phyloP scores from a whole-genome alignment of 1,140 invertebrate genomes.

The Drosophila chauvacae region DNA sequence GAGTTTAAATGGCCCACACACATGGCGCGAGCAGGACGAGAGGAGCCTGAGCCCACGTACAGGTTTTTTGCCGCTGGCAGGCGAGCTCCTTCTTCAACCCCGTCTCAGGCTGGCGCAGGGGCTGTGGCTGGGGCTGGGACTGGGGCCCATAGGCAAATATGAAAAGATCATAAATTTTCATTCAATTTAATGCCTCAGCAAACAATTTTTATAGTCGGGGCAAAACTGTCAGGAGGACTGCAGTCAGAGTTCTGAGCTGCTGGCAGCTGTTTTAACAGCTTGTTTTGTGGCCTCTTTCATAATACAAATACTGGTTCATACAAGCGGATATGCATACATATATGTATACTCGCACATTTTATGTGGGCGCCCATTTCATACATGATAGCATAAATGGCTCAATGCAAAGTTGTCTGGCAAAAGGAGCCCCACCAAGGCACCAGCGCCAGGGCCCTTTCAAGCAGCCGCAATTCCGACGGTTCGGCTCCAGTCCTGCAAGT shows the following conservation, averaged over 20 bases:
- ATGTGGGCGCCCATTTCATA: constrained; percentile 63
- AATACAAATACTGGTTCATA: constrained; percentile 50
- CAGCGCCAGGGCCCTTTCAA: constrained; percentile 25
- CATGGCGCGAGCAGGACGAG: constrained; percentile 10
- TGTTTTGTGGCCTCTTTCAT: constrained; percentile 65
- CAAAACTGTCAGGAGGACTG: constrained; percentile 64
- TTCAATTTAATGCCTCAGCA: constrained; percentile 84
- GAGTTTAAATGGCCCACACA: constrained; percentile 44
- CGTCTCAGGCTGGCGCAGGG: constrained; percentile 1
- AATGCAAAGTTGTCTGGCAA: constrained; percentile 51
- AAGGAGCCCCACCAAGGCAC: constrained; percentile 31
- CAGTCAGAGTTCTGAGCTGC: constrained; percentile 35
- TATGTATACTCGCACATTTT: constrained; percentile 31
- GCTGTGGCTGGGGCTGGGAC: constrained; percentile 5
- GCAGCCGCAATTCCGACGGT: constrained; percentile 28
- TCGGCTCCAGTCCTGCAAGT: constrained; percentile 36
- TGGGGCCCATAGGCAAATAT: constrained; percentile 76
- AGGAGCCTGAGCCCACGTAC: constrained; percentile 18
- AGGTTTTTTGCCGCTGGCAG: constrained; percentile 48
- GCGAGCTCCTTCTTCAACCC: constrained; percentile 38
- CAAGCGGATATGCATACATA: constrained; percentile 8
- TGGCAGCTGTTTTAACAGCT: constrained; percentile 75
- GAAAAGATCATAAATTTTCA: constrained; percentile 84
- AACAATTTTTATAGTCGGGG: constrained; percentile 82
- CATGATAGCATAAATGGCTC: constrained; percentile 65